Evolutionary conservation across 2,113 vertebrate species (phyloP).

Genomic region (Brienomyrus longianalis): DNA sequence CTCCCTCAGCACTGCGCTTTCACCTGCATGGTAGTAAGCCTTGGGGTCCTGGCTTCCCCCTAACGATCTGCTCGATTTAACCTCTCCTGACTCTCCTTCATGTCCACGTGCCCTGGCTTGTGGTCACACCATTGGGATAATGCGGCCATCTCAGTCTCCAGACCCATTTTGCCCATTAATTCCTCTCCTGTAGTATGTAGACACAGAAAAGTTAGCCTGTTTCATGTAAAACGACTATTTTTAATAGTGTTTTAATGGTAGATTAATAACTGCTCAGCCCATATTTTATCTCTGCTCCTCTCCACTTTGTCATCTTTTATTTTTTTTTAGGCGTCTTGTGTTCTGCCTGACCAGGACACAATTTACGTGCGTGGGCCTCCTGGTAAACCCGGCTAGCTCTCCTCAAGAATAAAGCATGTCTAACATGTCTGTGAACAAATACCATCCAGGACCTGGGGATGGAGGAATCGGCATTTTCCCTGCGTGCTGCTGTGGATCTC

Average conservation of each 20-base stretch:
- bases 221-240: not conserved
- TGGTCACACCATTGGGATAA: not conserved
- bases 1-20: not conserved
- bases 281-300: not conserved
- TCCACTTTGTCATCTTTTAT: not conserved
- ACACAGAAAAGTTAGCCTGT: not conserved
- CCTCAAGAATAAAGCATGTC: not conserved
- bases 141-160: not conserved
- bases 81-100: not conserved
- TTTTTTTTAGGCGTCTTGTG: not conserved
- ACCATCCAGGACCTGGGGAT: not conserved
- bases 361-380: not conserved
- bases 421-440: not conserved
- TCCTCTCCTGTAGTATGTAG: not conserved
- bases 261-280: not conserved
- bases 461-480: not conserved
- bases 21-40: not conserved
- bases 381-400: not conserved
- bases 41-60: not conserved
- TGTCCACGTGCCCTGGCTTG: not conserved
- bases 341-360: not conserved
- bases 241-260: not conserved
- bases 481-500: not conserved
- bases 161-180: not conserved
- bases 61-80: not conserved